These are phyloP conservation scores for Nemapogon koenigi DNA, from an alignment of 2,888 invertebrate genomes.

Conservation along the genomic window DNA sequence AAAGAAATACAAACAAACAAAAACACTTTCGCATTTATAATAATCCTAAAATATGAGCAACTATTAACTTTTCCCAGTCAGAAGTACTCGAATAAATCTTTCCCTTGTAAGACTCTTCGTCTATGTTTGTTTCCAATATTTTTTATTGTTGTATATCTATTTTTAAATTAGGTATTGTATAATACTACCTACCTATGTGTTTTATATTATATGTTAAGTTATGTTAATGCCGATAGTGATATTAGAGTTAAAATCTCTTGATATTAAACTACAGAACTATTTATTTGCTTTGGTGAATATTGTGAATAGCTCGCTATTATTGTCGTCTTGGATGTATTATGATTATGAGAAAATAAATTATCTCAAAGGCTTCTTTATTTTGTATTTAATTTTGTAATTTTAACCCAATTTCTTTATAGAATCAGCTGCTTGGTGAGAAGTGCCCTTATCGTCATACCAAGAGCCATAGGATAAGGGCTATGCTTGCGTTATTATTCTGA, in stretches of 20 bases:
- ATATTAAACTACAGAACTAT: conserved; percentile 45
- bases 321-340: conserved; percentile 50
- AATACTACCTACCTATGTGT: too few relatives aligned
- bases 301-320: conserved; percentile 45
- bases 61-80: too few relatives aligned
- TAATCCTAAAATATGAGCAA: too few relatives aligned
- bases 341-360: conserved; percentile 51
- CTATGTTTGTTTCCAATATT: not conserved
- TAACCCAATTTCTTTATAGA: conserved; percentile 9
- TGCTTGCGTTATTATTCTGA: too few relatives aligned
- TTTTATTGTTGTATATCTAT: not conserved
- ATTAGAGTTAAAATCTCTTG: conserved; percentile 47
- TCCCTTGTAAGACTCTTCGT: not conserved
- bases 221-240: conserved; percentile 51
- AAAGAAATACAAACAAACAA: too few relatives aligned
- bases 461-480: too few relatives aligned
- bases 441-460: conserved; percentile 6
- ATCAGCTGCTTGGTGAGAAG: conserved; percentile 15
- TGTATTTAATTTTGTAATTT: conserved; percentile 18
- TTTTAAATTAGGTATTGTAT: too few relatives aligned
- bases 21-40: too few relatives aligned
- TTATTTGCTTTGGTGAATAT: conserved; percentile 50
- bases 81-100: too few relatives aligned
- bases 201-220: too few relatives aligned
- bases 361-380: conserved; percentile 29